Evolutionary conservation across 2,888 invertebrate genomes (phyloP), one percentile per base, ranked within the genome.

Genomic region (Drosophila mulleri): DNA sequence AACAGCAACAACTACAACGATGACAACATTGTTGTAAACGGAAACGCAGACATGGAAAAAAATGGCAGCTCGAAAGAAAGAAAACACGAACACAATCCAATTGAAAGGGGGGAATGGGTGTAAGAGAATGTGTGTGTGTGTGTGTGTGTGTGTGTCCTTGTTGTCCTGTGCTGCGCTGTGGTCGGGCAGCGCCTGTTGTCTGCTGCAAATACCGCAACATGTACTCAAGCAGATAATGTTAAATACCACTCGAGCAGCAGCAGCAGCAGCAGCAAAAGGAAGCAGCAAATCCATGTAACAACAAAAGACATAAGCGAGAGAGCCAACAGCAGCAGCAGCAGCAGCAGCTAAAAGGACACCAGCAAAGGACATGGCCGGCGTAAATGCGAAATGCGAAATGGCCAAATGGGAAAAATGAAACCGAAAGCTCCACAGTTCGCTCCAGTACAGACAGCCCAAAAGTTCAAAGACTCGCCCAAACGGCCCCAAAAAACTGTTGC

Each of bases 191-290:
- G 76, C 68, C 74, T 86, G 84, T 87, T 88, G 89, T 89, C 87
- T 88, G 88, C 88, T 80, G 86, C 90, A 90, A 89, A 90, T 90
- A 89, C 89, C 90, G 83, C 90, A 89, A 90, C 90, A 89, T 90
- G 90, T 90, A 87, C 88, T 89, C 89, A 83, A 89, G 87, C 89
- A 90, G 89, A 89, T 89, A 90, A 90, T 89, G 89, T 90, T 90
- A 89, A 89, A 88, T 89, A 88, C 88, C 88, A 89, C 89, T 89
- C 88, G 89, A 88, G 70, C 71, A 78, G 57, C 54, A 61, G 62
- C 61, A 67, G 53, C 53, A 69, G 26, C 54, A 66, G 56, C 37
- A 39, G 37, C 37, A 39, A 71, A 88, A 86, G 84, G 84, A 86
- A 81, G 69, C 80, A 89, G 85, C 89, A 88, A 89, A 89, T 86